phyloP scores from a whole-genome alignment of 2,113 vertebrate species.

The Nyctereutes procyonoides region DNA sequence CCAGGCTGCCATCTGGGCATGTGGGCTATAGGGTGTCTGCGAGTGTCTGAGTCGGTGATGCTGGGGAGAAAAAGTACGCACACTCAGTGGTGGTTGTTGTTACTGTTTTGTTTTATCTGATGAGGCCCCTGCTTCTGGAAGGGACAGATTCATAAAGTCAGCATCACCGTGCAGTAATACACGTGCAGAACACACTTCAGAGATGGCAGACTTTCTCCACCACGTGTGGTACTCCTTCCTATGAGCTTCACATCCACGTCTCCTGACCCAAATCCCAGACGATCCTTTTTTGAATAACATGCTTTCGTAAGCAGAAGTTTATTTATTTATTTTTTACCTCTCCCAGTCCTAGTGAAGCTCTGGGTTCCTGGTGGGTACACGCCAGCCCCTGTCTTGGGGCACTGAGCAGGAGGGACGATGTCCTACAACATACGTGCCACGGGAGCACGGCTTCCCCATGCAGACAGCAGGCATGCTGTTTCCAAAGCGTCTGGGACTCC shows the following conservation, averaged over 20 bases:
- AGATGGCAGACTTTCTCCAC: background rate
- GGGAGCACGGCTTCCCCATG: background rate
- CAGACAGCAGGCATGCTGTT: background rate
- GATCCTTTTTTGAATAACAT: background rate
- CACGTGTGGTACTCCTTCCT: accelerated
- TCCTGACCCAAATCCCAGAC: background rate
- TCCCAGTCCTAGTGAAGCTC: background rate
- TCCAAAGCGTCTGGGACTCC: background rate
- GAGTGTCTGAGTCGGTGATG: background rate
- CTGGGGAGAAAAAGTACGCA: background rate
- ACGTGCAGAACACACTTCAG: accelerated
- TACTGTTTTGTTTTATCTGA: background rate
- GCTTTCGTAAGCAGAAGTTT: accelerated
- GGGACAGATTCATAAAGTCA: background rate
- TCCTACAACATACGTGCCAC: accelerated
- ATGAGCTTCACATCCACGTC: background rate
- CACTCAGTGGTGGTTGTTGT: no score
- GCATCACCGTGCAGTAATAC: accelerated
- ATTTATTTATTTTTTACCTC: background rate
- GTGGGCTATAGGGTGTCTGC: accelerated
- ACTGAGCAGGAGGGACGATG: background rate
- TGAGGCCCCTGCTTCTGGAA: background rate
- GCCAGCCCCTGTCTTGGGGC: background rate
- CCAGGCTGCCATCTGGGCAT: accelerated
- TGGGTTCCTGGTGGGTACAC: background rate